Evolutionary conservation across 2,888 invertebrate species (phyloP).

Genomic region (Sphaerophoria taeniata): DNA sequence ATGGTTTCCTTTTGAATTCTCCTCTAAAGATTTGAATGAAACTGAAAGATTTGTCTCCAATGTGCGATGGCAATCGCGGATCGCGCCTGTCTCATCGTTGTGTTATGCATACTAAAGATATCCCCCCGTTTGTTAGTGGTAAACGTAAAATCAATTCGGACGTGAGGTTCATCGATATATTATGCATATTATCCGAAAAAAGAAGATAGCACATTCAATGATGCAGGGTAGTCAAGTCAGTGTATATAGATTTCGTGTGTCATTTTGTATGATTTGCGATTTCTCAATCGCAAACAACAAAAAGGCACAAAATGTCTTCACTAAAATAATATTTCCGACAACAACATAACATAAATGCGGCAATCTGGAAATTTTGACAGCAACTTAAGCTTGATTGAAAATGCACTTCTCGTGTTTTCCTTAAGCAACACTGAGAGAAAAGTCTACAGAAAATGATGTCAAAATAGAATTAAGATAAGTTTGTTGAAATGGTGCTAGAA

Average conservation of each 20-base stretch:
- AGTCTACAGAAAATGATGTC: neutral
- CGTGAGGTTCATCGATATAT: conserved; percentile 72
- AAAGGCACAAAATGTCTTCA: conserved; percentile 42
- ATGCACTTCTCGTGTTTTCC: conserved; percentile 8
- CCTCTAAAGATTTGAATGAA: neutral
- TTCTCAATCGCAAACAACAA: conserved; percentile 58
- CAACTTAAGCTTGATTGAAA: conserved; percentile 20
- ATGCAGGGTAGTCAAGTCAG: conserved; percentile 18
- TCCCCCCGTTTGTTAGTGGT: conserved; percentile 52
- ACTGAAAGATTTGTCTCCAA: conserved; percentile 65
- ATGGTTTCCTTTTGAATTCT: conserved; percentile 9
- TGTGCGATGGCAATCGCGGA: conserved; percentile 39
- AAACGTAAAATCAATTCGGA: conserved; percentile 74
- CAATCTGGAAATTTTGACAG: conserved; percentile 16
- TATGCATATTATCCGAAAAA: conserved; percentile 62
- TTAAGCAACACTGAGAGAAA: conserved; percentile 7
- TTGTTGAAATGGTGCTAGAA: neutral
- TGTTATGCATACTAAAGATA: neutral
- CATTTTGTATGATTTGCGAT: conserved; percentile 74
- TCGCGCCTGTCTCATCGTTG: neutral
- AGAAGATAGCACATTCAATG: neutral
- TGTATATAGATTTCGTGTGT: conserved; percentile 57
- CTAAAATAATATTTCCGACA: conserved; percentile 48
- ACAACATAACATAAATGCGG: conserved; percentile 9
- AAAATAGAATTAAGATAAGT: neutral